phyloP scores from a whole-genome alignment of 2,797 vertebrate genomes.

The Lepilemur ruficaudatus region DNA sequence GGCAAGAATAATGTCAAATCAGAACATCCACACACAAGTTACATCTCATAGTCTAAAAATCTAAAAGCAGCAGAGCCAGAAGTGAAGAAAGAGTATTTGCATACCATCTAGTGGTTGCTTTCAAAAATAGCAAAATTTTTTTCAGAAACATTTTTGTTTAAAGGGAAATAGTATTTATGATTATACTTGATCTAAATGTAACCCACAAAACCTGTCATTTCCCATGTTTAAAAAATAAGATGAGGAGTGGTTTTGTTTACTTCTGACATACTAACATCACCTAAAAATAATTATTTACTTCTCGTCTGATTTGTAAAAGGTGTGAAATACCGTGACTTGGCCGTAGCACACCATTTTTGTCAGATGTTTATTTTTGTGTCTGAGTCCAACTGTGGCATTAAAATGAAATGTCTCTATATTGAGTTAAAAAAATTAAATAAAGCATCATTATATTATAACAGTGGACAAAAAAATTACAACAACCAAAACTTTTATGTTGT shows the following conservation, averaged over 20 bases:
- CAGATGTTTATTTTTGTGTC: not conserved
- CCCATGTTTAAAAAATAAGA: not conserved
- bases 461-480: not conserved
- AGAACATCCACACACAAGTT: not conserved
- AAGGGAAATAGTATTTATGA: not conserved
- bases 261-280: not conserved
- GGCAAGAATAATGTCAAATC: not conserved
- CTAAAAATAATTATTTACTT: not conserved
- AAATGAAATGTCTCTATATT: not conserved
- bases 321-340: not conserved
- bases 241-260: not conserved
- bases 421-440: not conserved
- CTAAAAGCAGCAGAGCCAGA: not conserved
- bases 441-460: not conserved
- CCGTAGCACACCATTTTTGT: not conserved
- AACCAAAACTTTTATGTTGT: not conserved
- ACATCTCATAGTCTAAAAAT: not conserved
- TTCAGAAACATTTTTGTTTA: not conserved
- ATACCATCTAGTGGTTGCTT: constrained; percentile 83
- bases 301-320: not conserved
- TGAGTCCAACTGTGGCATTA: not conserved
- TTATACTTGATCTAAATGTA: not conserved
- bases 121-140: constrained; percentile 38
- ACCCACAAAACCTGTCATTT: not conserved
- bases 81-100: constrained; percentile 70